Percentiles rank a stretch among this genome's conserved stretches.
Conservation (phyloP, 2,113 vertebrate species). For the Triplophysa dalaica region DNA sequence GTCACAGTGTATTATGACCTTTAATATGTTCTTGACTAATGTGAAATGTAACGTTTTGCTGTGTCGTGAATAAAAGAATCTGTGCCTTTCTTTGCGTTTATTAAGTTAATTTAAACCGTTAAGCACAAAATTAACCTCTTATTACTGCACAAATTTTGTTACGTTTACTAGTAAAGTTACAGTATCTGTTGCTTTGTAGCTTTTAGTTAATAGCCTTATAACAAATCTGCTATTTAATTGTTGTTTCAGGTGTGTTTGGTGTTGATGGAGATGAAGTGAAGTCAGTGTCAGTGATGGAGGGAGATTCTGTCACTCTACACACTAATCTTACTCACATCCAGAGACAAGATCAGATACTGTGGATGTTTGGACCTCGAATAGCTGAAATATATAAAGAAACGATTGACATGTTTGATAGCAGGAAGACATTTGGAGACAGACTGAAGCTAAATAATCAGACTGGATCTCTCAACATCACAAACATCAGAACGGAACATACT, state of each 20-base stretch:
- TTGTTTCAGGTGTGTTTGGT: background rate
- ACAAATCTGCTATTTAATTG: background rate
- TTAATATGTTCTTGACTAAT: too few relatives aligned
- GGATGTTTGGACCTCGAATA: background rate
- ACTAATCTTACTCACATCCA: background rate
- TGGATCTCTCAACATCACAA: constrained; percentile 8
- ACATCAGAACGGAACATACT: background rate
- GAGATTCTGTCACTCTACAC: constrained; percentile 19
- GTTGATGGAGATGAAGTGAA: background rate
- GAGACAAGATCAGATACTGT: background rate
- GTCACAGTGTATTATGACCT: too few relatives aligned
- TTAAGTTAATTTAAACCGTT: too few relatives aligned
- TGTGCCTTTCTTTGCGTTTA: too few relatives aligned
- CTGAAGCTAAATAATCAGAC: background rate
- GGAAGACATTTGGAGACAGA: background rate
- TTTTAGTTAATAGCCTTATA: too few relatives aligned
- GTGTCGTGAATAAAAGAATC: too few relatives aligned
- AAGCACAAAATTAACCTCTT: too few relatives aligned
- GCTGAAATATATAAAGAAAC: background rate
- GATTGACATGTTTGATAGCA: background rate
- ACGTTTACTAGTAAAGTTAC: background rate
- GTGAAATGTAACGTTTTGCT: too few relatives aligned
- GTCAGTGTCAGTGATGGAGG: constrained; percentile 16
- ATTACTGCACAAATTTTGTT: too few relatives aligned
- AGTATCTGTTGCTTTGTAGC: background rate